Base-by-base conservation (phyloP, 2,888 invertebrate genomes). In the Netelia inedita region DNA sequence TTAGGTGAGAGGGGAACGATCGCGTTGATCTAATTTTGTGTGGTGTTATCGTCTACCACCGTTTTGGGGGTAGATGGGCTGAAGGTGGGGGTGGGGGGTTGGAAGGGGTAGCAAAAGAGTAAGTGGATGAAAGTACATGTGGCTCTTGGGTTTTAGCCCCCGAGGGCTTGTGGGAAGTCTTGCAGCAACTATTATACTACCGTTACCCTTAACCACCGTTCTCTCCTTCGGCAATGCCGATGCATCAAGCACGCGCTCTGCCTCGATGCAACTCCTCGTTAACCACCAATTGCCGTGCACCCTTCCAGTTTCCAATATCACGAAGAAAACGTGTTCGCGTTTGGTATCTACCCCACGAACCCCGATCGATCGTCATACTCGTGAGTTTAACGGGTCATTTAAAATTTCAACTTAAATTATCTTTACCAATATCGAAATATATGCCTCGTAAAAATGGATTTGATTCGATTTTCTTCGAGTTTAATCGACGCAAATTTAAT, bases 281-380 rank as follows among this genome's bases (percentile, higher is more conserved):
- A 79, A 72, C 79, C 72, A 72, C 79, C 72, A 72, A 79, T 79
- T 79, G 21, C 79, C 71, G 55, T 43, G 43, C 55, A 72, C 71
- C 72, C 79, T 72, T 65, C 65, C 72, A 53, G 79, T 79, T 79
- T 79, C 79, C 63, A 72, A 72, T 79, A 79, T 79, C 72, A 65
- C 19, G 63, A 72, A 65, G 57, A 28, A n/a, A 19, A 55, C 21
- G 16, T 43, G 55, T 11, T 72, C 43, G 41, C 23, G 46, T 43
- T 16, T 19, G 43, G 9, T 43, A 50, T 66, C 11, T 9, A 21
- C 16, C 9, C 10, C 23, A 61, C 35, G 61, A 28, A 35, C 6
- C 35, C 43, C 21, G 61, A 71, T 79, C 69, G 78, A 79, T 71
- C 59, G 35, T 41, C 50, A 50, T 50, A 78, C 28, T 28, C 28